Base-by-base conservation (phyloP, 2,797 vertebrate genomes). In the Hirundo rustica region DNA sequence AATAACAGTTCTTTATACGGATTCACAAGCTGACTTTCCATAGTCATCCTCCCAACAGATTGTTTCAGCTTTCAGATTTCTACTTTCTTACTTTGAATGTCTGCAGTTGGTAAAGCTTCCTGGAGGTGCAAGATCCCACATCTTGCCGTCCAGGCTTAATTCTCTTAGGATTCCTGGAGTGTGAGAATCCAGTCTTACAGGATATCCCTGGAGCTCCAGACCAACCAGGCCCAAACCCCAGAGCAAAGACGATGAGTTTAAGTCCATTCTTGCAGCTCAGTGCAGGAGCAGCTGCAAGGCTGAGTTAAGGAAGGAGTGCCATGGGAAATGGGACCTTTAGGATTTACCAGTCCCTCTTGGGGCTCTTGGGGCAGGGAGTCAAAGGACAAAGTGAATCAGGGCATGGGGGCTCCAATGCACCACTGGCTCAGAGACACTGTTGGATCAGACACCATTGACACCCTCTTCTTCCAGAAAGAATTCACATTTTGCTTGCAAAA, bases 181-280 rank as follows among this genome's bases (percentile, higher is more conserved):
- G 5, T 36, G 30, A 57, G 76, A 54, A 44, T 7, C 19, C n/a
- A 26, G 47, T 55, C n/a, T 9, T n/a, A 45, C 1, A 30, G 34
- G 13, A n/a, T 16, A 42, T 3, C 19, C 34, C 64, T 15, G 40
- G 32, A 85, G 79, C 21, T 29, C 22, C 81, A 79, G 48, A 42
- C 10, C 53, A 81, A 5, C 6, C 13, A 3, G 2, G 5, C 27
- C 40, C 79, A 68, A 80, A 83, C 3, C 13, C 47, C 57, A 7
- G 3, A 1, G 42, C 1, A 1, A 32, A 65, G 11, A 4, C 2
- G 5, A 15, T 4, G 61, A 78, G 30, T 27, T 58, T 30, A 29
- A 36, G 7, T 22, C 27, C 18, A 17, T 66, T 73, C 29, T 30
- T 30, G 21, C 1, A 3, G 30, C 20, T 66, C 71, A 14, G 34